Conservation (phyloP, 1,140 invertebrate species). For the Cheumatopsyche charites region DNA sequence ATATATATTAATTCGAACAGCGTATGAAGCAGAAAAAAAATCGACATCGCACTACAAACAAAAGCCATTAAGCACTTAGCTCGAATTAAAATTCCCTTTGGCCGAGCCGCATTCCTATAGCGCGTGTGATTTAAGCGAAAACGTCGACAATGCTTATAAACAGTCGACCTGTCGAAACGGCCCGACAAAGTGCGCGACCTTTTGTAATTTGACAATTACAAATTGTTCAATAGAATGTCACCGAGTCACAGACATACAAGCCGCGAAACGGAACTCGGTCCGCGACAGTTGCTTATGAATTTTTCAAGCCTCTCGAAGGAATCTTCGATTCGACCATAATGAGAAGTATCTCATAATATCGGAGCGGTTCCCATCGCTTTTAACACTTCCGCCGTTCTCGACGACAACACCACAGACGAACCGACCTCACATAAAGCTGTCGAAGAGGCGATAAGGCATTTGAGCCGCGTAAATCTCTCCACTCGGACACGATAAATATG, state of each 20-base stretch:
- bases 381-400: slow-evolving; percentile 21
- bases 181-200: background rate
- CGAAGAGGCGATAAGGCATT: slow-evolving; percentile 26
- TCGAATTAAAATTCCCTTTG: slow-evolving; percentile 20
- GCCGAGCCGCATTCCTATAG: too few species aligned
- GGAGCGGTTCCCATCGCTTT: background rate
- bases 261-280: too few species aligned
- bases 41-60: slow-evolving; percentile 5
- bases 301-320: too few species aligned
- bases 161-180: background rate
- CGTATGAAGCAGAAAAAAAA: too few species aligned
- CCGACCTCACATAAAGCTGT: slow-evolving; percentile 31
- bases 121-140: background rate
- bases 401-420: slow-evolving; percentile 2
- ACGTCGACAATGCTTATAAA: background rate
- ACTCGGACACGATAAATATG: slow-evolving; percentile 11
- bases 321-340: too few species aligned
- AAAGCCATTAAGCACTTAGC: slow-evolving; percentile 30
- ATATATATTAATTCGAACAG: background rate
- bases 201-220: background rate
- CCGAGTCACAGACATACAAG: too few species aligned
- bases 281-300: too few species aligned
- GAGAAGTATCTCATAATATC: too few species aligned
- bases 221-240: background rate
- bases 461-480: slow-evolving; percentile 6